Evolutionary conservation across 2,888 invertebrate species (phyloP).

Genomic region (Ornithoptera priamus): DNA sequence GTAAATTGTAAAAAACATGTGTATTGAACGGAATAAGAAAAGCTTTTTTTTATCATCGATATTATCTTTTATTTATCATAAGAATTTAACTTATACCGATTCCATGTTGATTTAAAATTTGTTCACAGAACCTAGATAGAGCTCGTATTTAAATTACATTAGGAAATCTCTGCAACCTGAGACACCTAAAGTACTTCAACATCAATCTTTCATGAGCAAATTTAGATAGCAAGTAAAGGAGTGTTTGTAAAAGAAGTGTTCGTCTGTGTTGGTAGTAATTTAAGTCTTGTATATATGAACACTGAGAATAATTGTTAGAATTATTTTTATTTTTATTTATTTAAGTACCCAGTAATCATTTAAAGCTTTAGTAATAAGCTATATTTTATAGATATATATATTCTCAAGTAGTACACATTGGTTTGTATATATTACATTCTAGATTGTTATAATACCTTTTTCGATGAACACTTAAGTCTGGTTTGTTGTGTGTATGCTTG

Average conservation of each 20-base stretch:
- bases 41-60: no score
- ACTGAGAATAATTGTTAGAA: conserved; percentile 12
- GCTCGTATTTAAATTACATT: no score
- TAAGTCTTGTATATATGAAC: conserved; percentile 9
- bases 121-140: no score
- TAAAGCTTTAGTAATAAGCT: not conserved
- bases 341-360: conserved; percentile 7
- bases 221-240: conserved; percentile 17
- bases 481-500: no score
- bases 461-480: no score
- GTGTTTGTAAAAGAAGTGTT: conserved; percentile 22
- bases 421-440: not conserved
- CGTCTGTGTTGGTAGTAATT: conserved; percentile 14
- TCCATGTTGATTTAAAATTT: no score
- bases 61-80: no score
- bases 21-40: no score
- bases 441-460: no score
- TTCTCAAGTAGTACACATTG: not conserved
- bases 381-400: not conserved
- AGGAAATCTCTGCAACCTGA: no score
- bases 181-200: not conserved
- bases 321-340: conserved; percentile 6
- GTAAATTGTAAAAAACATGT: no score
- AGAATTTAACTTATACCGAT: no score
- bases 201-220: conserved; percentile 14